A percentile compares a stretch with the other conserved stretches of the same genome.
These are phyloP conservation scores for Tupaia chinensis DNA, from an alignment of 2,113 vertebrate genomes.

Conservation along the genomic window DNA sequence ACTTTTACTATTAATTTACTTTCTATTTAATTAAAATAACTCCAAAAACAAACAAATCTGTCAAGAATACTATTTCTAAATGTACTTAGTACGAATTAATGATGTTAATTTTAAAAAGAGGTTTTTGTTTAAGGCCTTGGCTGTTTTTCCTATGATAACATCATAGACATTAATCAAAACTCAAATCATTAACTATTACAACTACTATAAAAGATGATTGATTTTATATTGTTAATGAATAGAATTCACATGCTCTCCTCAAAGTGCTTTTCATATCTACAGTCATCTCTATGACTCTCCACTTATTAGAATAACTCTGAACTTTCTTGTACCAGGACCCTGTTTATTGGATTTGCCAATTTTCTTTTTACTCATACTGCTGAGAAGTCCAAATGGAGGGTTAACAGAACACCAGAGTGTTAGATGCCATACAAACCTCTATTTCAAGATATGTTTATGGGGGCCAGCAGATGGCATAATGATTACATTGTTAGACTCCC, in stretches of 20 bases:
- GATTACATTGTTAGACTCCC: no score
- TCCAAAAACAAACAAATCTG: background rate
- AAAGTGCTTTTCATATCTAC: background rate
- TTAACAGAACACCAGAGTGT: background rate
- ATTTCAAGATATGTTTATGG: background rate
- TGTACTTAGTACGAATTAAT: background rate
- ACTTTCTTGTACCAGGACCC: background rate
- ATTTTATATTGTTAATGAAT: slow-evolving; percentile 4
- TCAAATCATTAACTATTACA: background rate
- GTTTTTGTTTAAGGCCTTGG: background rate
- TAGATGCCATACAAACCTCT: background rate
- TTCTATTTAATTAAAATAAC: background rate
- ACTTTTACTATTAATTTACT: background rate
- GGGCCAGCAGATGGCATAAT: no score
- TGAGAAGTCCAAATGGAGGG: background rate
- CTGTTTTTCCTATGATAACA: background rate
- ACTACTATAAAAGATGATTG: background rate
- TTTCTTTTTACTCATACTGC: background rate
- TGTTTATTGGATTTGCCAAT: background rate
- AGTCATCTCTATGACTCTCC: background rate
- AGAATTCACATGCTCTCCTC: background rate
- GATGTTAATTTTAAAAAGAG: background rate
- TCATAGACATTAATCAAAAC: background rate
- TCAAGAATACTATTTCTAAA: background rate
- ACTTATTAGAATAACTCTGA: background rate